A percentile compares a stretch with the other conserved stretches of the same genome.
These are phyloP conservation scores for Argyresthia albistria DNA, from an alignment of 2,888 invertebrate genomes.

Conservation along the genomic window DNA sequence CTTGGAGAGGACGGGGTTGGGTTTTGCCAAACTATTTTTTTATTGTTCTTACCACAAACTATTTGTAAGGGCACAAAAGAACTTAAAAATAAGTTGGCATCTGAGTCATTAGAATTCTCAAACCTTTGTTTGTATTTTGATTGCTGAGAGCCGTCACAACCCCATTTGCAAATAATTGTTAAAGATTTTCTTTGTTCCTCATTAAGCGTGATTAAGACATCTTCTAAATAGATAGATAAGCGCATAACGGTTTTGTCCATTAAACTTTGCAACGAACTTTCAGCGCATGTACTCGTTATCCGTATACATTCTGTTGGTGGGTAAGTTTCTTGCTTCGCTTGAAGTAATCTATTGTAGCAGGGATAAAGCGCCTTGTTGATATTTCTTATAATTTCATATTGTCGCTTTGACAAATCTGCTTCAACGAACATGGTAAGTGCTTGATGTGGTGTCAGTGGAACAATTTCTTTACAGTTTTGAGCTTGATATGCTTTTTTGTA, in stretches of 20 bases:
- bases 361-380: neutral
- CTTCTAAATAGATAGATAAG: neutral
- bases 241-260: neutral
- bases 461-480: neutral
- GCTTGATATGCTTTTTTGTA: neutral
- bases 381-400: constrained; percentile 3
- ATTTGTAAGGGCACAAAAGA: neutral
- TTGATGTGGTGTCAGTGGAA: neutral
- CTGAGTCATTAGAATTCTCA: neutral
- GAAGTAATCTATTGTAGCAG: neutral
- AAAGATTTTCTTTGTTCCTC: neutral
- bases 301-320: neutral
- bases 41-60: neutral
- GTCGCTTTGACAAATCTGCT: constrained; percentile 5
- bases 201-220: neutral
- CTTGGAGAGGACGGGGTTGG: neutral
- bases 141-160: constrained; percentile 3
- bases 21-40: neutral
- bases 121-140: neutral
- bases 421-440: constrained; percentile 2
- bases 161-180: neutral
- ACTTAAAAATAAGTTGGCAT: constrained; percentile 1
- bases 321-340: neutral
- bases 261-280: neutral
- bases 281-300: neutral